Conservation (phyloP, 1,140 invertebrate genomes). For the Venustaconcha ellipsiformis region DNA sequence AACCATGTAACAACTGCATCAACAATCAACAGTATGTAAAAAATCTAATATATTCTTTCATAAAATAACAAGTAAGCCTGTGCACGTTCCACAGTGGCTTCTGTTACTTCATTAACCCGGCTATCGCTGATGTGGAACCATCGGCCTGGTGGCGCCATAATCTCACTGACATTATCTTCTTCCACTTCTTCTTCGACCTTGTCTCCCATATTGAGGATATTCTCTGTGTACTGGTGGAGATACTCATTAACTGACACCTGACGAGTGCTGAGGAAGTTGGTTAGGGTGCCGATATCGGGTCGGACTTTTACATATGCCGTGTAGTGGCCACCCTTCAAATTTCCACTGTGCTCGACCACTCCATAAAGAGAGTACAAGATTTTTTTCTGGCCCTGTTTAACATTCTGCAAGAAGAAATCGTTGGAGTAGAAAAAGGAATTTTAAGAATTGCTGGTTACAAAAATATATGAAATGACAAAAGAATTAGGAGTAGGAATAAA, state of each 20-base stretch:
- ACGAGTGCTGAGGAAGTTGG: slow-evolving; percentile 60
- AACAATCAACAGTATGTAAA: too few relatives aligned
- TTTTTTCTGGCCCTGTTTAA: slow-evolving; percentile 66
- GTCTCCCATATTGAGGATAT: slow-evolving; percentile 32
- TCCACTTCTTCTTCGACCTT: slow-evolving; percentile 27
- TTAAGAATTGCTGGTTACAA: neutral
- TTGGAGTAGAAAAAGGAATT: neutral
- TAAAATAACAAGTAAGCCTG: slow-evolving; percentile 99
- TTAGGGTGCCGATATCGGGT: slow-evolving; percentile 52
- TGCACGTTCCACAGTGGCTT: slow-evolving; percentile 83
- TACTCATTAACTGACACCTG: slow-evolving; percentile 51
- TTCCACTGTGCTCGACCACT: slow-evolving; percentile 93
- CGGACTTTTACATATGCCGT: slow-evolving; percentile 84
- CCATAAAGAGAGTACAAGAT: slow-evolving; percentile 93
- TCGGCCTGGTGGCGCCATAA: slow-evolving; percentile 75
- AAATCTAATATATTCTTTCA: slow-evolving; percentile 73
- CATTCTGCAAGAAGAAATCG: slow-evolving; percentile 44
- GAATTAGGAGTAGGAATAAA: too few relatives aligned
- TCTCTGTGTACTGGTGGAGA: slow-evolving; percentile 43
- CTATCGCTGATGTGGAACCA: slow-evolving; percentile 97
- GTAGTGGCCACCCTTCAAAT: slow-evolving; percentile 93
- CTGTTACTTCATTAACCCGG: slow-evolving; percentile 82
- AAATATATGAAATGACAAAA: too few relatives aligned
- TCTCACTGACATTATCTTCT: slow-evolving; percentile 40
- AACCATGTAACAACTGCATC: too few relatives aligned